Conservation (phyloP, 2,113 vertebrate genomes). For the Microcebus jonahi region DNA sequence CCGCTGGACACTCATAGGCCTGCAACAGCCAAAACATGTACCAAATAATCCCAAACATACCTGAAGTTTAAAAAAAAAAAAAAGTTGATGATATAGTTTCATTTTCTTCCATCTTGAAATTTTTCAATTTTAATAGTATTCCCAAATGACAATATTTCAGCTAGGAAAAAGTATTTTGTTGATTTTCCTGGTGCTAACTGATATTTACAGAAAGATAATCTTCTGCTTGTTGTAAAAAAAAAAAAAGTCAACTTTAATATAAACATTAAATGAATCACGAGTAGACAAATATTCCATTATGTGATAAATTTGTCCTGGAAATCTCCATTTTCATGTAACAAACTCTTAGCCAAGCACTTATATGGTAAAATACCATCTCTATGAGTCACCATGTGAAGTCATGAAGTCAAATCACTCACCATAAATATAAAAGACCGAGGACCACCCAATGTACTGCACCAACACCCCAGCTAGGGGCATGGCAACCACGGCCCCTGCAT, state of each 20-base stretch:
- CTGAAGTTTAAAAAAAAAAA: slow-evolving; percentile 80
- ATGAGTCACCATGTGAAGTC: not conserved
- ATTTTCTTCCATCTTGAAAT: not conserved
- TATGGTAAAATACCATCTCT: not conserved
- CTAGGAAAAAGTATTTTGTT: not conserved
- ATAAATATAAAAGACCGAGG: slow-evolving; percentile 97
- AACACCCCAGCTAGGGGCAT: slow-evolving; percentile 97
- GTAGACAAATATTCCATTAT: not conserved
- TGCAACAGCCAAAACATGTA: slow-evolving; percentile 95
- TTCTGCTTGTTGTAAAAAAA: not conserved
- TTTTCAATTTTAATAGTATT: slow-evolving; percentile 9
- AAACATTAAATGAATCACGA: not conserved
- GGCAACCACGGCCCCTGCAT: slow-evolving; percentile 96
- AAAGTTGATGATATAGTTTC: not conserved
- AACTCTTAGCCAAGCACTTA: not conserved
- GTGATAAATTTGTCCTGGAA: not conserved
- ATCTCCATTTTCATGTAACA: not conserved
- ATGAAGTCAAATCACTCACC: slow-evolving; percentile 86
- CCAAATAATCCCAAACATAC: slow-evolving; percentile 97
- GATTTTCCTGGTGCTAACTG: not conserved
- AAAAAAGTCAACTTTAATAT: not conserved
- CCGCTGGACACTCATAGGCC: slow-evolving; percentile 95
- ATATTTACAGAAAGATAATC: not conserved
- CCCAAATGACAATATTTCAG: not conserved
- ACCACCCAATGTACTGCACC: slow-evolving; percentile 97